Evolutionary conservation across 2,888 invertebrate genomes (phyloP), one percentile per base, ranked within the genome.

Genomic region (Polymixis flavicincta): DNA sequence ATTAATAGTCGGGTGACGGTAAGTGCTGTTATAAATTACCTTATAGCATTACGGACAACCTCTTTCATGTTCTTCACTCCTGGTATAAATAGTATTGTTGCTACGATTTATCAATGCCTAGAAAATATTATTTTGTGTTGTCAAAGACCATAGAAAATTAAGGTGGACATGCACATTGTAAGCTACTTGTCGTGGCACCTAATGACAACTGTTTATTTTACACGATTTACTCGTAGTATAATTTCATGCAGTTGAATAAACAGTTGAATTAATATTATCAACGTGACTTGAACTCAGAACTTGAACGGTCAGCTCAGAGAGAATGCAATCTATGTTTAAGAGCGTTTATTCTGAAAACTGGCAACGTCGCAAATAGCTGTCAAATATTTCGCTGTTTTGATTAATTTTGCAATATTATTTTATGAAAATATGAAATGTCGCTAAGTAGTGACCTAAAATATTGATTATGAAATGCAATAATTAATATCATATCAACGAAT

Each of bases 11-110:
- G 9, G 25, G 60, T 66, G 48, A 32, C 25, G 42, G 32, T 48
- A 25, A 22, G 52, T 55, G 28, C 28, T 32, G 14, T 74, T 59
- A 76, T 28, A 67, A 76, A 76, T 67, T 25, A 75, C 50, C 17
- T 19, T 32, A n/a, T 14, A 25, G 32, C 37, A 37, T n/a, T 54
- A 55, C 14, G 52, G 45, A 57, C 77, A 19, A 80, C 68, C 84
- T 61, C 68, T 84, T 82, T 74, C 67, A 28, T 80, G 81, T 80
- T 68, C 45, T 84, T 57, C 60, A 48, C 67, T 74, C 82, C 68
- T 71, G 57, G 57, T 80, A 74, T n/a, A 65, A 61, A 55, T 65
- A 28, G 13, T 11, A 32, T 25, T 55, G 42, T 70, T 45, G 22
- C 32, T 59, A 55, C 14, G 42, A 63, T 82, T 76, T 64, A 76